Evolutionary conservation across 2,113 vertebrate genomes (phyloP).

Genomic region (Paralichthys olivaceus): DNA sequence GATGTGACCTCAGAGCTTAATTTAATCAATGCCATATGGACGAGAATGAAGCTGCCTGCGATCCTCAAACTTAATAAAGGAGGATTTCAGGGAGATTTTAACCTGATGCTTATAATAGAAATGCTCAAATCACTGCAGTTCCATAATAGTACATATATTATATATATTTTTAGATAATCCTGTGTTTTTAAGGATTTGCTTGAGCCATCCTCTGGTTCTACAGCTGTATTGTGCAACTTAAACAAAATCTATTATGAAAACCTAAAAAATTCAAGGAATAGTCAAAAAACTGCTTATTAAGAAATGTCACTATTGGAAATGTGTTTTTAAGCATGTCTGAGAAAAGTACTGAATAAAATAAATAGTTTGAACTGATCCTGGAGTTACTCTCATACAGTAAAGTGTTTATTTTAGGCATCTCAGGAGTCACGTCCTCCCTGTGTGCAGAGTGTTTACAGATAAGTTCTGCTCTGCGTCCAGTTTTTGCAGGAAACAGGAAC

Average conservation of each 20-base stretch:
- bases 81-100: not conserved
- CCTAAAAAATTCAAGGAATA: too few species aligned
- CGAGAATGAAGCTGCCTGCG: not conserved
- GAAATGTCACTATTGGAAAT: too few species aligned
- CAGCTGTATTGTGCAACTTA: too few species aligned
- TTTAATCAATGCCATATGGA: conserved; percentile 15
- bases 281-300: too few species aligned
- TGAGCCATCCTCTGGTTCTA: too few species aligned
- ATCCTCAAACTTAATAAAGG: not conserved
- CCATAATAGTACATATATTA: too few species aligned
- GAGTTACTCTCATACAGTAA: too few species aligned
- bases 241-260: too few species aligned
- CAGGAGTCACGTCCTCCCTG: conserved; percentile 31
- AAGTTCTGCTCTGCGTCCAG: conserved; percentile 46
- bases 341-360: not conserved
- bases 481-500: conserved; percentile 47
- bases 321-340: not conserved
- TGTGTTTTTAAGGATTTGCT: too few species aligned
- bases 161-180: too few species aligned
- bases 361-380: not conserved
- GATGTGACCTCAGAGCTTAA: conserved; percentile 41
- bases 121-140: too few species aligned
- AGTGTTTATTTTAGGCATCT: not conserved
- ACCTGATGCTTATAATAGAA: too few species aligned
- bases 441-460: conserved; percentile 51